phyloP scores from a whole-genome alignment of 35 echinoderm and acorn worm species.

The Diadema setosum region DNA sequence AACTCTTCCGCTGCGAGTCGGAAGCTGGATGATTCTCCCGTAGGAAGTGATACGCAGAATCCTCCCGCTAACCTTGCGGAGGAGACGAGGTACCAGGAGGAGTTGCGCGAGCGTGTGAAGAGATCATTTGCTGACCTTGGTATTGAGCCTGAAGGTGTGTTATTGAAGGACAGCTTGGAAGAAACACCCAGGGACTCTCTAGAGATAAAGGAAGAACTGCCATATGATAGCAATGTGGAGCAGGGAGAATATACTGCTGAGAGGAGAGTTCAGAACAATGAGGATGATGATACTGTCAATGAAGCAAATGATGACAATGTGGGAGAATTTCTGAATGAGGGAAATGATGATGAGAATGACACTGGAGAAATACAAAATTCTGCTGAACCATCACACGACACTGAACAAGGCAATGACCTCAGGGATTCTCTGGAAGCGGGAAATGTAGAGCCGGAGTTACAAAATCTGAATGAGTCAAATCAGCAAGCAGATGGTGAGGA shows the following conservation, averaged over 20 bases:
- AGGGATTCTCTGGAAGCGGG: background rate
- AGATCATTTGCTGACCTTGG: conserved; percentile 83
- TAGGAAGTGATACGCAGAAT: conserved; percentile 20
- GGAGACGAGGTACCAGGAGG: conserved; percentile 82
- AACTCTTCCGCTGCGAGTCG: conserved; percentile 59
- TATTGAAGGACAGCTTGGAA: conserved; percentile 52
- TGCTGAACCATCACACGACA: background rate
- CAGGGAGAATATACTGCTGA: background rate
- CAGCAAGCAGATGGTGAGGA: background rate
- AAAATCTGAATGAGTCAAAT: background rate
- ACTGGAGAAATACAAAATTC: background rate
- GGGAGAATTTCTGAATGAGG: background rate
- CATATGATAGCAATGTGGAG: background rate
- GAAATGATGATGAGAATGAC: background rate
- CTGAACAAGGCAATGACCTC: background rate
- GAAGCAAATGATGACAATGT: conserved; percentile 8
- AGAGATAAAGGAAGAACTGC: conserved; percentile 24
- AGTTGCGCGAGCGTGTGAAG: conserved; percentile 70
- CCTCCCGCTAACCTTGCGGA: conserved; percentile 55
- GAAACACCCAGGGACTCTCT: conserved; percentile 9
- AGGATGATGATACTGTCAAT: background rate
- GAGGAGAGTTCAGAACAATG: background rate
- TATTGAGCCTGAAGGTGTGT: conserved; percentile 71
- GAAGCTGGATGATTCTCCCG: conserved; percentile 67
- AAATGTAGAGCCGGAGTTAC: background rate